Conservation (phyloP, 2,797 vertebrate genomes). For the Poecile montanus region DNA sequence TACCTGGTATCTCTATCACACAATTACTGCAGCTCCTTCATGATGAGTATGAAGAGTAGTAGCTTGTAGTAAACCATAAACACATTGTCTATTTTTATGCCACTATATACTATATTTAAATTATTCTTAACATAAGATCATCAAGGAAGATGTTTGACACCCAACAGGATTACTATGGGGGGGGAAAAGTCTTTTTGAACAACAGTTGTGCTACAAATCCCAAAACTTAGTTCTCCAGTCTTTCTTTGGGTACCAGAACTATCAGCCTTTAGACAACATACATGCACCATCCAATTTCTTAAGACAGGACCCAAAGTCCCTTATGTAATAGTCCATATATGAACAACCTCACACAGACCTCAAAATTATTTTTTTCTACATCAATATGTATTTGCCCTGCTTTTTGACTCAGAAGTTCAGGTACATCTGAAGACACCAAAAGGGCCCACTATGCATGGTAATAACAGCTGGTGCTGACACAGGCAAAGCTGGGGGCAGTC, state of each 20-base stretch:
- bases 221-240: neutral
- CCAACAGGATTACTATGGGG: neutral
- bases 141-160: neutral
- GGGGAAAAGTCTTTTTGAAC: neutral
- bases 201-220: neutral
- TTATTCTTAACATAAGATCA: neutral
- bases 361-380: neutral
- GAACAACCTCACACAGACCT: neutral
- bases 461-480: neutral
- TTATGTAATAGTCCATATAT: fast-evolving
- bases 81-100: neutral
- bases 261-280: neutral
- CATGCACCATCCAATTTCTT: neutral
- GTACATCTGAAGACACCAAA: neutral
- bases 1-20: neutral
- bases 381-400: neutral
- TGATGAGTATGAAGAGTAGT: neutral
- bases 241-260: neutral
- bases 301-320: neutral
- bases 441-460: neutral
- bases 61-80: neutral
- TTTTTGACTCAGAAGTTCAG: neutral
- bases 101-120: neutral
- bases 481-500: neutral
- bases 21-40: neutral